These are phyloP conservation scores for Hemiscyllium ocellatum DNA, from an alignment of 2,113 vertebrate species.

Conservation along the genomic window DNA sequence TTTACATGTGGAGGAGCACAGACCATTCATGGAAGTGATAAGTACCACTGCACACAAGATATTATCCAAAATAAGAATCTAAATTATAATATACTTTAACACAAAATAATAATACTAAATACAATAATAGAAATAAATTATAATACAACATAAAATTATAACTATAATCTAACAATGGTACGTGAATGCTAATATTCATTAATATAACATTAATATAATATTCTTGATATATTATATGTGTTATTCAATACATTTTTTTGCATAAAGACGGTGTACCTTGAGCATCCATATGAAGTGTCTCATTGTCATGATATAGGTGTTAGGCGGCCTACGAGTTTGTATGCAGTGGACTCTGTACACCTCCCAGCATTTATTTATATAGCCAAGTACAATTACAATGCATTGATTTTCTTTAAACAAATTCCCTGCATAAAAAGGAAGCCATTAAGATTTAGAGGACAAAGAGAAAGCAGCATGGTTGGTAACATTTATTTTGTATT, in stretches of 20 bases:
- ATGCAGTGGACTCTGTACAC: constrained; percentile 56
- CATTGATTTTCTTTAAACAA: constrained; percentile 57
- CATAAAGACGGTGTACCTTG: constrained; percentile 53
- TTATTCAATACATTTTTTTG: neutral
- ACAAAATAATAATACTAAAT: too few species aligned
- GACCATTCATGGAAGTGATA: neutral
- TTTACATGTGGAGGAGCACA: neutral
- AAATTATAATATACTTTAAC: neutral
- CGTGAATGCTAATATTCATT: neutral
- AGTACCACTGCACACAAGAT: neutral
- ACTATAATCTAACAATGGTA: neutral
- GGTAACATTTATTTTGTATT: neutral
- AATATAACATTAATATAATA: neutral
- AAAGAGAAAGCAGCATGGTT: neutral
- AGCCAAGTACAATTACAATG: constrained; percentile 51
- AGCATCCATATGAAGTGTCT: constrained; percentile 78
- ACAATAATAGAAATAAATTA: too few species aligned
- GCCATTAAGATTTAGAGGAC: neutral
- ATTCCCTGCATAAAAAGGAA: constrained; percentile 53
- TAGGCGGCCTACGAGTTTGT: constrained; percentile 2
- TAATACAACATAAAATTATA: too few species aligned
- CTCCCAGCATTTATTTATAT: constrained; percentile 65
- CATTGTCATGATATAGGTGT: constrained; percentile 63
- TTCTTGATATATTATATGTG: too few species aligned
- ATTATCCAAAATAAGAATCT: neutral